Conservation (phyloP, 2,113 vertebrate genomes). For the Leptobrachium leishanense region DNA sequence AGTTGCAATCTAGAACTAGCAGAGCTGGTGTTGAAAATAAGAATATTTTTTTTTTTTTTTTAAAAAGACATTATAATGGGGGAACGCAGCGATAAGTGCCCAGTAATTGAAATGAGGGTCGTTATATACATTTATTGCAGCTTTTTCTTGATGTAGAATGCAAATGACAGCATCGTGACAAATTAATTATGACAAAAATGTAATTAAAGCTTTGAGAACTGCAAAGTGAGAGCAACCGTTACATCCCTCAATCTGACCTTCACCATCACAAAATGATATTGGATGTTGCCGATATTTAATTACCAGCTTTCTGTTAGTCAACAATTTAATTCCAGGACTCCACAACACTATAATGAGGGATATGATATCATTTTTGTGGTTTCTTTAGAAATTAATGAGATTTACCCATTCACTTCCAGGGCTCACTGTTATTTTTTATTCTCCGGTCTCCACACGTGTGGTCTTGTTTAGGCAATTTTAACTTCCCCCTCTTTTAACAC, state of each 20-base stretch:
- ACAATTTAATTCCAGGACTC: background rate
- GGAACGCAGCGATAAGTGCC: background rate
- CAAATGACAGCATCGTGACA: background rate
- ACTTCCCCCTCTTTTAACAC: too few species aligned
- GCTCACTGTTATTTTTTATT: too few species aligned
- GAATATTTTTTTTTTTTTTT: background rate
- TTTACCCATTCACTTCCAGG: too few species aligned
- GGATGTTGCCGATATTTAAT: background rate
- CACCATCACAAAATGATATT: constrained; percentile 10
- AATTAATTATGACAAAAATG: constrained; percentile 21
- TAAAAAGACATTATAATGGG: background rate
- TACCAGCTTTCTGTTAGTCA: background rate
- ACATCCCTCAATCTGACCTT: constrained; percentile 2
- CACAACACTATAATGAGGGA: too few species aligned
- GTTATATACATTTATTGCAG: constrained; percentile 13
- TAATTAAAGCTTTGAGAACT: constrained; percentile 11
- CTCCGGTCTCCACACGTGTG: too few species aligned
- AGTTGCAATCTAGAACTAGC: constrained; percentile 35
- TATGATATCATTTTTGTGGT: too few species aligned
- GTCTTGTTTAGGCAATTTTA: too few species aligned
- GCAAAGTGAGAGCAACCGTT: background rate
- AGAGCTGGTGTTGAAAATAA: background rate
- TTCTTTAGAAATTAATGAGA: too few species aligned
- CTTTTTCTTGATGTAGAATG: background rate
- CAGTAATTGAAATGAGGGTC: background rate